Base-by-base conservation (phyloP, 2,113 vertebrate species). In the Vimba vimba region DNA sequence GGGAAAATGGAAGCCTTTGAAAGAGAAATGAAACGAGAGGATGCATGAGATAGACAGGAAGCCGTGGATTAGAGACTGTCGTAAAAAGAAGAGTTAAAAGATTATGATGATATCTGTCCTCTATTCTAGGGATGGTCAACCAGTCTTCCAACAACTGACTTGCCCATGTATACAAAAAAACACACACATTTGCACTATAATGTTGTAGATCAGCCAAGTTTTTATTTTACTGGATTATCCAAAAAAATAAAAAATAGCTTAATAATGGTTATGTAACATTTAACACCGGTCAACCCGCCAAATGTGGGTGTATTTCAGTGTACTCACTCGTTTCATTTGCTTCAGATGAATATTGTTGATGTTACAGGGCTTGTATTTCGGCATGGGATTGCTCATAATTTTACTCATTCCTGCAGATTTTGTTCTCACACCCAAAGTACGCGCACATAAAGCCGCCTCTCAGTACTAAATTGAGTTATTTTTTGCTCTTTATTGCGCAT, bases 41-140 rank as follows among this genome's bases (percentile, higher is more conserved):
- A 55, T 33, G 50, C 27, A 55, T 17, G n/a, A 75, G 75, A 59
- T 19, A 19, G 50, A 57, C n/a, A 84, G 88, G 85, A 89, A 90
- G 91, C 82, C 86, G 81, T 90, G 89, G 91, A 92, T 93, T 91
- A 94, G 88, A 84, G 85, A 86, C 86, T 75, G 89, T 83, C 86
- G 83, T 85, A 91, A 90, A 92, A 84, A 77, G 84, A 89, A 91
- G 86, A 90, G 90, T 85, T 91, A 77, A 85, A 84, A 90, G 92
- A 73, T 43, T 43, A 23, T 21, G 36, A 71, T 39, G 66, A 4
- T 21, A 66, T 66, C 64, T 33, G 93, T 94, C 92, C 68, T 71
- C 68, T 39, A 36, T 71, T 23, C 33, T 36, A 39, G 10, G 23
- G 21, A n/a, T 57, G n/a, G 43, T 25, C 39, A 47, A 74, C 71